phyloP scores from a whole-genome alignment of 1,140 invertebrate genomes.

The Gerris buenoi region DNA sequence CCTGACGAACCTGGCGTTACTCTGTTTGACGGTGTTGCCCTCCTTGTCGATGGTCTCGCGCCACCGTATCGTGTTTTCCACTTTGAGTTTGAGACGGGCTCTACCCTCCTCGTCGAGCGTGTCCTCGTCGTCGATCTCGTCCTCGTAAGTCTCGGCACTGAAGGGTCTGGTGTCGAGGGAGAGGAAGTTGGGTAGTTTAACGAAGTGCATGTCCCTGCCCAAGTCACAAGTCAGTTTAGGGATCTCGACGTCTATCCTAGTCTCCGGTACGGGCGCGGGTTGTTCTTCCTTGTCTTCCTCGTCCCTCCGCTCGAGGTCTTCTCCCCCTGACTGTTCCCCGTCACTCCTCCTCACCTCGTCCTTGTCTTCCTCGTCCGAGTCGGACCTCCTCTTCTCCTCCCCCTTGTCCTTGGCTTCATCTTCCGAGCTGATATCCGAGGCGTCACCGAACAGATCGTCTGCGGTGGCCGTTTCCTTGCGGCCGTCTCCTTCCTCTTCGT shows the following conservation, averaged over 20 bases:
- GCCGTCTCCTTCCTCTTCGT: conserved; percentile 8
- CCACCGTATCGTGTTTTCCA: conserved; percentile 97
- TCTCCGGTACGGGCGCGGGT: conserved; percentile 52
- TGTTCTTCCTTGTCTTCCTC: conserved; percentile 59
- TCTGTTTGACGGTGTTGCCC: conserved; percentile 71
- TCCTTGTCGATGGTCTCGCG: conserved; percentile 70
- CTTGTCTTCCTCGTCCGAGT: conserved; percentile 19
- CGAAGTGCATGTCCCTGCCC: conserved; percentile 83
- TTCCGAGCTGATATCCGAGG: conserved; percentile 75
- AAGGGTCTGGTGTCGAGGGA: conserved; percentile 87
- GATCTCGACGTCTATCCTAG: conserved; percentile 89
- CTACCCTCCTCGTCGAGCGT: conserved; percentile 94
- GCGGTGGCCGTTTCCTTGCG: conserved; percentile 40
- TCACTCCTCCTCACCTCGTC: conserved; percentile 14
- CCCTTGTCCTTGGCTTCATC: conserved; percentile 44
- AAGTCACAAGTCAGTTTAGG: conserved; percentile 85
- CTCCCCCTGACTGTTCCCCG: not conserved
- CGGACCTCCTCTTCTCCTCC: conserved; percentile 32
- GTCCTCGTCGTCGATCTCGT: conserved; percentile 98
- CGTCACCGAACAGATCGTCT: conserved; percentile 80
- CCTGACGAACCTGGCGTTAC: conserved; percentile 84
- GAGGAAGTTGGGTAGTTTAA: conserved; percentile 85
- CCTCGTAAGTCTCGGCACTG: conserved; percentile 88
- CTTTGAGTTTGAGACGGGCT: conserved; percentile 77
- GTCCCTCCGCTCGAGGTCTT: conserved; percentile 27